Evolutionary conservation across 2,113 vertebrate species (phyloP), one percentile per base, ranked within the genome.

Genomic region (Tyto alba): DNA sequence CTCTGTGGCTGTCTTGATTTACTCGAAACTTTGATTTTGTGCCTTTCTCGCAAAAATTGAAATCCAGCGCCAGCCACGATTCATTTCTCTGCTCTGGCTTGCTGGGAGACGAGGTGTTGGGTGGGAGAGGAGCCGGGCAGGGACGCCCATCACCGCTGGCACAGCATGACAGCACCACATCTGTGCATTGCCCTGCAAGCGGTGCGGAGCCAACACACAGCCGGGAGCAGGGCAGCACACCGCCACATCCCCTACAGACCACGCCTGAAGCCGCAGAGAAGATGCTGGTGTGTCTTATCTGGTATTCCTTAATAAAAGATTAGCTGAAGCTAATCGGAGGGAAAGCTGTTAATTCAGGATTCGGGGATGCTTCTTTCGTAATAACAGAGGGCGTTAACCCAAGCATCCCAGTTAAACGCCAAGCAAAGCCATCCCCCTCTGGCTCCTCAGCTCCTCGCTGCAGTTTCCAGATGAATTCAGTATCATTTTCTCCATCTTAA

Each of bases 371-470:
- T 57, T 10, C 41, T 63, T 29, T n/a, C 23, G 19, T 16, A 50
- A 12, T 13, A 50, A 32, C 21, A 34, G 19, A 48, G 32, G 55
- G 36, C 22, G 29, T 34, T 16, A 69, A 30, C 29, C 16, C 77
- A 32, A n/a, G 36, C 1, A 2, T 11, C 26, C 15, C 0, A 2
- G 36, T 38, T 30, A 34, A 60, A 79, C 1, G 10, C 45, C 13
- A 36, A 47, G 15, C 22, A 45, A 59, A 47, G 22, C 48, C 9
- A 0, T 5, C 14, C 16, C 38, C 7, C 34, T 64, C 67, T 1
- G 0, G 30, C 43, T 68, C 41, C 68, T 26, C 27, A 68, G 13
- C 22, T 41, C 41, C 48, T 43, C 9, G 26, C 20, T 50, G 59
- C 32, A 14, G 9, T 53, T 68, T 27, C 30, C 43, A 57, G 50